phyloP scores from a whole-genome alignment of 2,888 invertebrate species.

The Neoaliturus tenellus region DNA sequence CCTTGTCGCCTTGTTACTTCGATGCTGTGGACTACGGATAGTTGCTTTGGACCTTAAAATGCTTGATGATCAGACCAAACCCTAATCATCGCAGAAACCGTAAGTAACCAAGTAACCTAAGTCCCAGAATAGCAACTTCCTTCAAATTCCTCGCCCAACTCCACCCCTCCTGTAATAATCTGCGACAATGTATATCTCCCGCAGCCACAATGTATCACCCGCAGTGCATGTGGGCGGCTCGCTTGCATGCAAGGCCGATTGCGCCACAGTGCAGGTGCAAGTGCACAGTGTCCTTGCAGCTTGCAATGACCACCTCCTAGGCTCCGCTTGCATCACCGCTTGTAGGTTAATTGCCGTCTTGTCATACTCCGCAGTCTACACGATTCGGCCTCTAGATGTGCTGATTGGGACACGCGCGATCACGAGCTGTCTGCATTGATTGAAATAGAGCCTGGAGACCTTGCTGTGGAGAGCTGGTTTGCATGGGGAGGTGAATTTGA shows the following conservation, averaged over 20 bases:
- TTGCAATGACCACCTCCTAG: neutral
- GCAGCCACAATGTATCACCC: neutral
- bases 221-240: neutral
- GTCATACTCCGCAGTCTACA: neutral
- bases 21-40: too few species aligned
- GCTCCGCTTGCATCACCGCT: neutral
- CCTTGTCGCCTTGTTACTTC: too few species aligned
- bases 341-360: constrained; percentile 19
- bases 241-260: constrained; percentile 13
- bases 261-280: constrained; percentile 3
- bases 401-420: neutral
- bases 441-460: neutral
- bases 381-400: neutral
- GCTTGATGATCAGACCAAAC: too few species aligned
- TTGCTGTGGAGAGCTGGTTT: neutral
- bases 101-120: too few species aligned
- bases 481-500: neutral
- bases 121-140: too few species aligned
- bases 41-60: too few species aligned
- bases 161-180: too few species aligned
- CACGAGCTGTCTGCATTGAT: neutral
- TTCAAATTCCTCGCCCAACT: too few species aligned
- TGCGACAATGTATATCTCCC: too few species aligned
- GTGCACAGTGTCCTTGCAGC: neutral
- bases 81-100: too few species aligned